phyloP scores from a whole-genome alignment of 92 coral and sea anemone genomes.

The Siderastrea radians region DNA sequence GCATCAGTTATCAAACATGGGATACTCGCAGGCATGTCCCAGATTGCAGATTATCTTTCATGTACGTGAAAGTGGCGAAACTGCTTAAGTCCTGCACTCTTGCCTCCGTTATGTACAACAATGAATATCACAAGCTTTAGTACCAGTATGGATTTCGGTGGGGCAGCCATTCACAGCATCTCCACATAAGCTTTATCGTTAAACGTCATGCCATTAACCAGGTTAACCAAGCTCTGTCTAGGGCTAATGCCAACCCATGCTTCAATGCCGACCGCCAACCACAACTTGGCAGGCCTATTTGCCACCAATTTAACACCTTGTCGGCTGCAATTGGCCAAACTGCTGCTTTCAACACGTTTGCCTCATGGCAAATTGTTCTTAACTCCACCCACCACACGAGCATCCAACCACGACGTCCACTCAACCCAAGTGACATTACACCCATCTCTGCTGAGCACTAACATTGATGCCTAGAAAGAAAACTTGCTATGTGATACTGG shows the following conservation, averaged over 20 bases:
- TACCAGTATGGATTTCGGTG: slow-evolving; percentile 43
- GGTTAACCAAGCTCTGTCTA: slow-evolving; percentile 22
- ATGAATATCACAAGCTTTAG: slow-evolving; percentile 50
- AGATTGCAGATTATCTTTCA: slow-evolving; percentile 18
- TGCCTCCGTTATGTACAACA: slow-evolving; percentile 10
- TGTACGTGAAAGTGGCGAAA: slow-evolving; percentile 8
- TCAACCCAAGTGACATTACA: slow-evolving; percentile 15
- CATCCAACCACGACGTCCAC: neutral
- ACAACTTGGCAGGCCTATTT: slow-evolving; percentile 25
- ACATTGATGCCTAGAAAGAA: slow-evolving; percentile 20
- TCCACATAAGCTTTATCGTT: slow-evolving; percentile 16
- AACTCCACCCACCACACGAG: slow-evolving; percentile 8
- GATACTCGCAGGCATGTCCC: slow-evolving; percentile 7
- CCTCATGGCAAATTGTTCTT: slow-evolving; percentile 17
- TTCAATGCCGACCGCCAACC: slow-evolving; percentile 20
- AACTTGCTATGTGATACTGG: slow-evolving; percentile 8
- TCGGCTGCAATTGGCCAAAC: slow-evolving; percentile 17
- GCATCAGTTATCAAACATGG: slow-evolving; percentile 12
- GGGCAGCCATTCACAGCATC: slow-evolving; percentile 57
- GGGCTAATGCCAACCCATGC: slow-evolving; percentile 1
- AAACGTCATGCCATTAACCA: slow-evolving; percentile 3
- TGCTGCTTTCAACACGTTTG: slow-evolving; percentile 29
- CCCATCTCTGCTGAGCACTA: slow-evolving; percentile 12
- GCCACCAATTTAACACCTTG: slow-evolving; percentile 28
- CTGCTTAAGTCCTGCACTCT: too few relatives aligned